Evolutionary conservation across 2,113 vertebrate species (phyloP), one percentile per base, ranked within the genome.

Genomic region (Castor canadensis): DNA sequence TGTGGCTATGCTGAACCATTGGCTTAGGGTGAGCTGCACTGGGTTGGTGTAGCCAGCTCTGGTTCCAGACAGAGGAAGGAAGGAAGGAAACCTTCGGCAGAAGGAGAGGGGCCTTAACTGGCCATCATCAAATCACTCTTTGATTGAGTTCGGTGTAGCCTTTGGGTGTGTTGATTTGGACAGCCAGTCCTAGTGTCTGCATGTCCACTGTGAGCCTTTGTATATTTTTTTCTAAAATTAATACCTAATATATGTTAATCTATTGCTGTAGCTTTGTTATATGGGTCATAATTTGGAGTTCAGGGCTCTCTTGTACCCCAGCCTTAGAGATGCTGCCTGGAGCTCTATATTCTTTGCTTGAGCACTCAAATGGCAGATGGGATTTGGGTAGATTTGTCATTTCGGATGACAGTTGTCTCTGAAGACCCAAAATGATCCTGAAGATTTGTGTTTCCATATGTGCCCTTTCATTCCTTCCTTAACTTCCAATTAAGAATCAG

Each of bases 21-120:
- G 58, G 94, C 79, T 95, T 89, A 95, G 92, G 95, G 96, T 94
- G 97, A 97, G 93, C 94, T 93, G 95, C 97, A 96, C 95, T 92
- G 95, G 95, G 91, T 76, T 92, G 86, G 81, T 67, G 95, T 96
- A 96, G 85, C 94, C 80, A 97, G 97, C 97, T 97, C 89, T 96
- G 84, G 67, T 96, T 85, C 94, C 87, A 20, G 94, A 94, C 87
- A 43, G 95, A 95, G 93, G 97, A 85, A 88, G 95, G 89, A 85
- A 89, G 87, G 96, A 9, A 32, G 2, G 22, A 95, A 87, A 93
- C 94, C 79, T 82, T 93, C 89, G 96, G 90, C 96, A 93, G 82
- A 49, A 89, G 76, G 82, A 79, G 95, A 86, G 60, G 77, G 77
- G 79, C 67, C 84, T 95, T 72, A 75, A 38, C 73, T 93, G 95